phyloP scores from a whole-genome alignment of 2,888 invertebrate genomes.

The Adelognathus sp. region DNA sequence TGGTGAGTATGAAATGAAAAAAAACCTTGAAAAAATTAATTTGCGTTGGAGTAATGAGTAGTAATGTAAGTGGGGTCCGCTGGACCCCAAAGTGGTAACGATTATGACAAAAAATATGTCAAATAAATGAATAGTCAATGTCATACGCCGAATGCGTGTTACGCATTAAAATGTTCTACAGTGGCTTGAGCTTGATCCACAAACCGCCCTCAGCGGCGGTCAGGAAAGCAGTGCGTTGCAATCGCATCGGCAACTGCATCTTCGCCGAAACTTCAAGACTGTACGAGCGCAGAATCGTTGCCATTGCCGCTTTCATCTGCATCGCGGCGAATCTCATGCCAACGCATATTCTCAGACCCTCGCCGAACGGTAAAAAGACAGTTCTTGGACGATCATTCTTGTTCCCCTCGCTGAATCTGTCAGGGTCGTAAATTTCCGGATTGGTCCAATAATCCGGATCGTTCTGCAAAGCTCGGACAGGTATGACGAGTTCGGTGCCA shows the following conservation, averaged over 20 bases:
- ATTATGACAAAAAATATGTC: too few relatives aligned
- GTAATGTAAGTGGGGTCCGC: too few relatives aligned
- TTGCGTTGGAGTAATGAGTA: too few relatives aligned
- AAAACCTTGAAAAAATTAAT: too few relatives aligned
- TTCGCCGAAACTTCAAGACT: conserved; percentile 64
- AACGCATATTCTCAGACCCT: conserved; percentile 72
- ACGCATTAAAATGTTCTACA: conserved; percentile 25
- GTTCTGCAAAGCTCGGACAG: conserved; percentile 54
- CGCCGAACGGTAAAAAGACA: conserved; percentile 70
- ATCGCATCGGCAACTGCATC: conserved; percentile 63
- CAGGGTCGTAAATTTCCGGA: conserved; percentile 69
- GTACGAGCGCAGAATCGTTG: conserved; percentile 61
- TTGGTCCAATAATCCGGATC: conserved; percentile 68
- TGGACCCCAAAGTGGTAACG: too few relatives aligned
- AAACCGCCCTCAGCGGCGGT: conserved; percentile 54
- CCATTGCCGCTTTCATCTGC: conserved; percentile 65
- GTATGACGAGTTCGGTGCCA: conserved; percentile 60
- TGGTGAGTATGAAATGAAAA: too few relatives aligned
- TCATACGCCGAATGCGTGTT: too few relatives aligned
- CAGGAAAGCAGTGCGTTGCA: conserved; percentile 34
- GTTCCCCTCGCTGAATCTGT: conserved; percentile 66
- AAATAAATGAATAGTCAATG: too few relatives aligned
- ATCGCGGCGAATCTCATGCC: conserved; percentile 70
- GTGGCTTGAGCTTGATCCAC: conserved; percentile 62
- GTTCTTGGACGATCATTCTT: conserved; percentile 62